Conservation (phyloP, 2,113 vertebrate genomes). For the Chlorodrepanis virens region DNA sequence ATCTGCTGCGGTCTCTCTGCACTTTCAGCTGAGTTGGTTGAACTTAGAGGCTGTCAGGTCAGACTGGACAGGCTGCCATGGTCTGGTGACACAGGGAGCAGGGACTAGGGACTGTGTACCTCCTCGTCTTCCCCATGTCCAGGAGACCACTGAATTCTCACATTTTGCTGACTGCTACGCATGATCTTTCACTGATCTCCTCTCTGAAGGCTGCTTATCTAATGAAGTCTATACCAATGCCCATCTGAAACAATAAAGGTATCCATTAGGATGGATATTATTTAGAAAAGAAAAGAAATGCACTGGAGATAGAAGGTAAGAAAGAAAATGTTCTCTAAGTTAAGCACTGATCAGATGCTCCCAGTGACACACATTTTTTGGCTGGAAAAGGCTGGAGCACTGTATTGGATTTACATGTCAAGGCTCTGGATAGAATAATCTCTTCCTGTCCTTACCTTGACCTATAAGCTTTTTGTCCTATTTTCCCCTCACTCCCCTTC, state of each 20-base stretch:
- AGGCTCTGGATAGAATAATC: neutral
- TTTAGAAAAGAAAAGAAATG: neutral
- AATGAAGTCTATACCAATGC: neutral
- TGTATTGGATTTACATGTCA: neutral
- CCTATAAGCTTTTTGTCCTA: neutral
- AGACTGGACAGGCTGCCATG: neutral
- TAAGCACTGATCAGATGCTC: neutral
- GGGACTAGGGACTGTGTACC: neutral
- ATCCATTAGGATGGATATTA: neutral
- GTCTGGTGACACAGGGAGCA: accelerated
- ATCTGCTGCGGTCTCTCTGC: neutral
- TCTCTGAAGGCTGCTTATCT: neutral
- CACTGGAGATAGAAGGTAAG: neutral
- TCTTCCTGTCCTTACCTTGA: neutral
- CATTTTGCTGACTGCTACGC: neutral
- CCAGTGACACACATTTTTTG: neutral
- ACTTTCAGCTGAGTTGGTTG: neutral
- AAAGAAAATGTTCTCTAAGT: neutral
- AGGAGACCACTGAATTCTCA: neutral
- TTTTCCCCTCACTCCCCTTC: neutral
- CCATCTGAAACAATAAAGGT: neutral
- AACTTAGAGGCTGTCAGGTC: neutral
- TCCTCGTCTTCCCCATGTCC: accelerated
- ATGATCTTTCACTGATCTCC: neutral
- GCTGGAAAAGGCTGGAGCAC: neutral